Conservation (phyloP, 2,113 vertebrate species). For the Dromaius novaehollandiae region DNA sequence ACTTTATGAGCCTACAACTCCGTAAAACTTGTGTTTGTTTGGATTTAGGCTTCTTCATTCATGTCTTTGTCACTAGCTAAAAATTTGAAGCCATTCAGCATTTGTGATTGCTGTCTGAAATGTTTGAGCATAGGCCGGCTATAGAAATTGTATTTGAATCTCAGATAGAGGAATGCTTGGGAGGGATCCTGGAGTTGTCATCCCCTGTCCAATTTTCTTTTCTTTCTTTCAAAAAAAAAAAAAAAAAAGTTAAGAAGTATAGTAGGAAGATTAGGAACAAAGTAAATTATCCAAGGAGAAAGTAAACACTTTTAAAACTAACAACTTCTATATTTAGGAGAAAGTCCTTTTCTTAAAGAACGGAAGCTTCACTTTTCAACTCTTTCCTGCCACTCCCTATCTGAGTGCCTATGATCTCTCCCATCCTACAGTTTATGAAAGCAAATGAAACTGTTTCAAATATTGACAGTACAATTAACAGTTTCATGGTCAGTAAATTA, state of each 20-base stretch:
- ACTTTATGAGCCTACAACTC: background rate
- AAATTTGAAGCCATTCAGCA: background rate
- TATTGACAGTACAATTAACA: background rate
- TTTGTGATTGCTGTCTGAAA: background rate
- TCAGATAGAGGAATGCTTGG: background rate
- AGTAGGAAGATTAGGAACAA: background rate
- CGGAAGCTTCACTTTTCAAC: constrained; percentile 39
- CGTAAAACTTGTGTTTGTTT: background rate
- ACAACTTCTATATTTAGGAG: background rate
- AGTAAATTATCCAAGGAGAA: background rate
- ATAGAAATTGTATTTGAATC: background rate
- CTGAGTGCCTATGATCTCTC: background rate
- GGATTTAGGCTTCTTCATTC: background rate
- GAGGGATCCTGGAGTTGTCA: background rate
- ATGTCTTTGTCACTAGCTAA: background rate
- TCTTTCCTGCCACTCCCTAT: constrained; percentile 49
- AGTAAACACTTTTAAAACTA: background rate
- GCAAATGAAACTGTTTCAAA: background rate
- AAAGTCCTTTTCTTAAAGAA: background rate
- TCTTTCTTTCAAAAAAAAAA: background rate
- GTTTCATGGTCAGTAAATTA: background rate
- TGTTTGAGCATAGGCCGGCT: background rate
- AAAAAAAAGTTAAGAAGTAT: background rate
- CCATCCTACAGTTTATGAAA: background rate
- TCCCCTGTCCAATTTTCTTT: background rate